phyloP scores from a whole-genome alignment of 2,797 vertebrate genomes.

The Anableps anableps region DNA sequence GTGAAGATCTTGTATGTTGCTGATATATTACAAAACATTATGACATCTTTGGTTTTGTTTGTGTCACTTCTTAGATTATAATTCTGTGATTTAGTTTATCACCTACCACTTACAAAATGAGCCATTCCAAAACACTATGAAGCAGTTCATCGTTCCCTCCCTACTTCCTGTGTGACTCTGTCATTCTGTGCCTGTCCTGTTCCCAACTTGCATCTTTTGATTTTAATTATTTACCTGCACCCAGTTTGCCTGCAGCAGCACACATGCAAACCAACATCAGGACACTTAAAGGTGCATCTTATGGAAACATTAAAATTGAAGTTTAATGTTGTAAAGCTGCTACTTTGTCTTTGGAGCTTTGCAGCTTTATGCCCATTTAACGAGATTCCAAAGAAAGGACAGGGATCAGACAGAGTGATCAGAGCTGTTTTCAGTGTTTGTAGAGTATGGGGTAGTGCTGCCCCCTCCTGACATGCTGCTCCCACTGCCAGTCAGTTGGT shows the following conservation, averaged over 20 bases:
- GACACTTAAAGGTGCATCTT: not conserved
- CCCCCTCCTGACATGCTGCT: not conserved
- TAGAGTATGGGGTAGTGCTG: not conserved
- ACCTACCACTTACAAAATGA: not conserved
- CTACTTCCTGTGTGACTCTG: not conserved
- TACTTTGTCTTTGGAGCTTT: too few species aligned
- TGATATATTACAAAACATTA: not conserved
- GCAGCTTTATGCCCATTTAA: not conserved
- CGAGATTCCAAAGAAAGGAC: not conserved
- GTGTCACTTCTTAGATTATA: not conserved
- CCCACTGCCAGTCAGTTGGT: not conserved
- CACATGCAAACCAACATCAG: not conserved
- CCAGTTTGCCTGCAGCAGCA: constrained; percentile 36
- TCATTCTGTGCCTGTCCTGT: not conserved
- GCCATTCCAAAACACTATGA: constrained; percentile 3
- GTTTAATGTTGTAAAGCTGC: not conserved
- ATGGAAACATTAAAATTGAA: not conserved
- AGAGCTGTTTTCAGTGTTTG: not conserved
- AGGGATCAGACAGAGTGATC: too few species aligned
- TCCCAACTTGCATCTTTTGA: constrained; percentile 1
- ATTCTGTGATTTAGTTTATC: not conserved
- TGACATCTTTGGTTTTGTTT: not conserved
- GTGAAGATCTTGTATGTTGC: not conserved
- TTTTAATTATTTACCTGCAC: constrained; percentile 61
- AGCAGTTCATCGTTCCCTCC: not conserved